Conservation (phyloP, 2,888 invertebrate genomes). For the Sinhomidia bicolor region DNA sequence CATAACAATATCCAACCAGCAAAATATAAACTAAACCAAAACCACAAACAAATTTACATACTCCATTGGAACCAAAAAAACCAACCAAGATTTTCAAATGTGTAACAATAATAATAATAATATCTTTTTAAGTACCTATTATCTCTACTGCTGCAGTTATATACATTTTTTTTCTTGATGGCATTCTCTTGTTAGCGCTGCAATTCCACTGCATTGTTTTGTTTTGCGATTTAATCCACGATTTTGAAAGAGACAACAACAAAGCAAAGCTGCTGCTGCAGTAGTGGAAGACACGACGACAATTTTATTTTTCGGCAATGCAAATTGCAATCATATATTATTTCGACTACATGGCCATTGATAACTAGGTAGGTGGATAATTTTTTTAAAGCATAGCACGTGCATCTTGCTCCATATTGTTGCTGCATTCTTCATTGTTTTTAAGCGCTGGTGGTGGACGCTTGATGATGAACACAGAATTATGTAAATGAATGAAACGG, state of each 20-base stretch:
- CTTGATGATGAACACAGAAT: too few species aligned
- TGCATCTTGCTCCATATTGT: neutral
- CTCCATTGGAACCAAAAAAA: conserved; percentile 13
- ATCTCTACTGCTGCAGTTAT: conserved; percentile 3
- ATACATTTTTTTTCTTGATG: conserved; percentile 12
- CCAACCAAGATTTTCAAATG: neutral
- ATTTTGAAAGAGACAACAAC: conserved; percentile 31
- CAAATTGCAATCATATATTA: conserved; percentile 4
- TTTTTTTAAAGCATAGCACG: conserved; percentile 30
- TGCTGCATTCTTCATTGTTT: conserved; percentile 48
- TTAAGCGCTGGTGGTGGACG: neutral
- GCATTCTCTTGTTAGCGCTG: conserved; percentile 41
- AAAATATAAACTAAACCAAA: neutral
- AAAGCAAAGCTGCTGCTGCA: neutral
- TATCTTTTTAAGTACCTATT: conserved; percentile 6
- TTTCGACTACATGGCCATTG: conserved; percentile 2
- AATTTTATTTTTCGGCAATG: conserved; percentile 4
- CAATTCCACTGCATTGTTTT: neutral
- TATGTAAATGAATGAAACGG: neutral
- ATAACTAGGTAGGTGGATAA: too few species aligned
- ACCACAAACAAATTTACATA: conserved; percentile 20
- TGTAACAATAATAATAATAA: neutral
- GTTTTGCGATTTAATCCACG: conserved; percentile 50
- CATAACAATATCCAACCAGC: neutral
- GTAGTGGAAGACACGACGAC: neutral